Evolutionary conservation across 2,888 invertebrate species (phyloP).

Genomic region (Tinea pellionella): DNA sequence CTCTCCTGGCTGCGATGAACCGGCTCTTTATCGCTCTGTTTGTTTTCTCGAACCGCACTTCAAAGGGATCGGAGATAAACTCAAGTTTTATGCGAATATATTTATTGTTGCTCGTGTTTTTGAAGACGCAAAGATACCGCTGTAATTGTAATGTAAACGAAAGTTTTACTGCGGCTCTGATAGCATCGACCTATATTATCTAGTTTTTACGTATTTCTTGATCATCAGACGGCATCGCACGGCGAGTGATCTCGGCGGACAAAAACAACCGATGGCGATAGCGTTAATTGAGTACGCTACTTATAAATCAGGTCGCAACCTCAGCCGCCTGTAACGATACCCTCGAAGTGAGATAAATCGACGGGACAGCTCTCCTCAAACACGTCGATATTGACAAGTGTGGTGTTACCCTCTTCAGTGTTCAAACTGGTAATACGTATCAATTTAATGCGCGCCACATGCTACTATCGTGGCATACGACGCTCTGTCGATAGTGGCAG

Average conservation of each 20-base stretch:
- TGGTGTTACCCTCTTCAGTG: slow-evolving; percentile 34
- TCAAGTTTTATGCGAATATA: slow-evolving; percentile 61
- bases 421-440: slow-evolving; percentile 32
- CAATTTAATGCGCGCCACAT: slow-evolving; percentile 22
- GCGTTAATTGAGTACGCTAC: slow-evolving; percentile 46
- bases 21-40: slow-evolving; percentile 68
- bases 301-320: slow-evolving; percentile 59
- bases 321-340: slow-evolving; percentile 52
- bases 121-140: not conserved
- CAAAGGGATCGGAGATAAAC: slow-evolving; percentile 65
- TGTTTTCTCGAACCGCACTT: slow-evolving; percentile 66
- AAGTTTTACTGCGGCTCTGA: not conserved
- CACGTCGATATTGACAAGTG: slow-evolving; percentile 55
- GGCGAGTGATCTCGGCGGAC: not conserved
- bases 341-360: slow-evolving; percentile 66
- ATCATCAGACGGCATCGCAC: too few relatives aligned
- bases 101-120: slow-evolving; percentile 34
- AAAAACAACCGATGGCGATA: not conserved
- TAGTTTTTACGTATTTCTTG: not conserved
- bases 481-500: slow-evolving; percentile 13
- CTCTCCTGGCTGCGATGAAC: slow-evolving; percentile 67
- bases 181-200: not conserved
- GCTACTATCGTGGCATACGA: slow-evolving; percentile 17
- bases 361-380: slow-evolving; percentile 52
- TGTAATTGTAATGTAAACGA: slow-evolving; percentile 5